Percentiles rank a stretch among this genome's conserved stretches.
phyloP scores from a whole-genome alignment of 2,888 invertebrate species.

The Drosophila atripex region DNA sequence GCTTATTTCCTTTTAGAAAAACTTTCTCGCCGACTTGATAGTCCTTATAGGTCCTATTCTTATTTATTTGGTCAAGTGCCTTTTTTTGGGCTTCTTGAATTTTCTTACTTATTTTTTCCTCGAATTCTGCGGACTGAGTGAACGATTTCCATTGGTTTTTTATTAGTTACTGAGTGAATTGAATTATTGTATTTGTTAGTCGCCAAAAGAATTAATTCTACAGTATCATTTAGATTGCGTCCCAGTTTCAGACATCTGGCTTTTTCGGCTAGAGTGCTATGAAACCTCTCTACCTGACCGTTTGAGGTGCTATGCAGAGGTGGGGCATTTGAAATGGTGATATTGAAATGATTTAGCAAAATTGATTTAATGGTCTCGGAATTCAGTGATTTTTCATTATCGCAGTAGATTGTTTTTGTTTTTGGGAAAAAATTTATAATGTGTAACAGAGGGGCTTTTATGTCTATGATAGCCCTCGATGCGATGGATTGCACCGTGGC shows the following conservation, averaged over 20 bases:
- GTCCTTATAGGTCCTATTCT: neutral
- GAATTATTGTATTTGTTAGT: conserved; percentile 4
- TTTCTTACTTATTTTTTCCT: neutral
- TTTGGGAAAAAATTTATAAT: neutral
- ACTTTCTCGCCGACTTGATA: conserved; percentile 11
- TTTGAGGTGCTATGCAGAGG: conserved; percentile 9
- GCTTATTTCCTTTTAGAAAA: conserved; percentile 2
- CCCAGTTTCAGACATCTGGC: neutral
- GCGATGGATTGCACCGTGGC: conserved; percentile 5
- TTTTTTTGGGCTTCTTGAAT: neutral
- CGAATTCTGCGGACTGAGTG: neutral
- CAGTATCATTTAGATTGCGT: neutral
- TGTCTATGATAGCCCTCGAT: neutral
- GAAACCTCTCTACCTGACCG: conserved; percentile 2
- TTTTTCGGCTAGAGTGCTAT: conserved; percentile 3
- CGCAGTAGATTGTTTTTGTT: neutral
- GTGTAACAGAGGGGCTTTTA: neutral
- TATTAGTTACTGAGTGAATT: conserved; percentile 1
- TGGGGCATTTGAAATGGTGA: neutral
- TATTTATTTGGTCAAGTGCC: too few species aligned
- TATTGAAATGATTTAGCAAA: neutral
- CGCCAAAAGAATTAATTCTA: neutral
- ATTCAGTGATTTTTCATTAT: neutral
- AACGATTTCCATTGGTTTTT: neutral
- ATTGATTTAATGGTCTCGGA: neutral